These are phyloP conservation scores for Muntiacus reevesi DNA, from an alignment of 2,113 vertebrate species.

Conservation along the genomic window DNA sequence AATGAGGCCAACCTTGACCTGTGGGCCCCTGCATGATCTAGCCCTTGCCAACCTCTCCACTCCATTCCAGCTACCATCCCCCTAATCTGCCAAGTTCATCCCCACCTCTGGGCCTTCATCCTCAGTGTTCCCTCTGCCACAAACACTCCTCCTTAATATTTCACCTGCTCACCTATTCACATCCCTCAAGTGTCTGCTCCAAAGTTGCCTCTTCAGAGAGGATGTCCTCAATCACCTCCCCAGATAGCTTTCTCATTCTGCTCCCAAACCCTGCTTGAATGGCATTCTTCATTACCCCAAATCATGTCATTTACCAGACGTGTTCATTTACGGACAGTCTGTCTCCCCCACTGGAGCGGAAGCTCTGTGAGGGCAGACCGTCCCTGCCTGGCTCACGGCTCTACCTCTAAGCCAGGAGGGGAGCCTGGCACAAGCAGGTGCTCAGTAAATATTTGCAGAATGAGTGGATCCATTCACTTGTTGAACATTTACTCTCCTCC, in stretches of 20 bases:
- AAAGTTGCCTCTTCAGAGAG: not conserved
- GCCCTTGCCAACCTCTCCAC: not conserved
- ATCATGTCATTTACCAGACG: fast-evolving
- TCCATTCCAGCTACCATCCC: not conserved
- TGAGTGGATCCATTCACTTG: not conserved
- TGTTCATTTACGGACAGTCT: not conserved
- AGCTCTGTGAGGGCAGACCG: not conserved
- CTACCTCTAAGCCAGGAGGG: not conserved
- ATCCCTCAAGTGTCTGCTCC: too few relatives aligned
- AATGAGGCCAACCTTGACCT: not conserved
- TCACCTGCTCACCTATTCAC: not conserved
- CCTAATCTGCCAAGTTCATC: not conserved
- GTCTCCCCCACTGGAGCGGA: not conserved
- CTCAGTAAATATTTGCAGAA: not conserved
- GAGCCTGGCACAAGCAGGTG: not conserved
- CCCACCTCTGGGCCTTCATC: not conserved
- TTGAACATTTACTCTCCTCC: not conserved
- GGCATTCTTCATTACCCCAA: not conserved
- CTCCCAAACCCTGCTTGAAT: not conserved
- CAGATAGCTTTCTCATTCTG: not conserved
- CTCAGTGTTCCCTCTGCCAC: not conserved
- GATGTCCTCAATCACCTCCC: not conserved
- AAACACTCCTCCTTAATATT: not conserved
- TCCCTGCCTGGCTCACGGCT: not conserved
- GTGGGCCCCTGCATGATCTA: not conserved